A percentile compares a stretch with the other conserved stretches of the same genome.
Conservation (phyloP, 2,888 invertebrate species). For the Plagodis pulveraria region DNA sequence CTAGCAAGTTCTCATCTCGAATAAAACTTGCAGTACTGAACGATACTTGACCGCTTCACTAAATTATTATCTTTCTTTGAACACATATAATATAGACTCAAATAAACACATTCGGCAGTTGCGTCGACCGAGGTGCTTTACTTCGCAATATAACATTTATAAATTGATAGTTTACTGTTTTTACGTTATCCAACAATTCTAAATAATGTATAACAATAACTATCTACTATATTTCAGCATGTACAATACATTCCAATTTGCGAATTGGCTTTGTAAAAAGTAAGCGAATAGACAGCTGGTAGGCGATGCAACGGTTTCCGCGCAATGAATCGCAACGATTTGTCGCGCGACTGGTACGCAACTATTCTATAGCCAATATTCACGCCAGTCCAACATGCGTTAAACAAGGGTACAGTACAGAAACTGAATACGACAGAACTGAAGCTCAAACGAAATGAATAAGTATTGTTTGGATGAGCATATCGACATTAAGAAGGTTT, state of each 20-base stretch:
- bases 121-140: no score
- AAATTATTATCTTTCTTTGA: no score
- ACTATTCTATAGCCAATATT: conserved; percentile 21
- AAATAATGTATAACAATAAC: neutral
- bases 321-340: conserved; percentile 49
- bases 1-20: no score
- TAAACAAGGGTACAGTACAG: conserved; percentile 12
- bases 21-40: no score
- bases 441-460: no score
- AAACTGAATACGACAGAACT: neutral
- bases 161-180: neutral
- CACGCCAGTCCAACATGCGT: conserved; percentile 37
- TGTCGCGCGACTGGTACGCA: conserved; percentile 21
- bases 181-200: neutral
- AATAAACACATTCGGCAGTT: no score
- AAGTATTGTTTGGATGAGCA: no score
- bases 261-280: conserved; percentile 7
- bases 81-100: no score
- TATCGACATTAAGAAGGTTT: no score
- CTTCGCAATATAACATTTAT: no score
- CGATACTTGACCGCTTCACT: no score
- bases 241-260: conserved; percentile 8
- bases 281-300: conserved; percentile 4
- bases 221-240: neutral
- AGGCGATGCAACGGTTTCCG: conserved; percentile 35